These are phyloP conservation scores for Hapalemur alaotrensis DNA, from an alignment of 2,797 vertebrate species.

Conservation along the genomic window DNA sequence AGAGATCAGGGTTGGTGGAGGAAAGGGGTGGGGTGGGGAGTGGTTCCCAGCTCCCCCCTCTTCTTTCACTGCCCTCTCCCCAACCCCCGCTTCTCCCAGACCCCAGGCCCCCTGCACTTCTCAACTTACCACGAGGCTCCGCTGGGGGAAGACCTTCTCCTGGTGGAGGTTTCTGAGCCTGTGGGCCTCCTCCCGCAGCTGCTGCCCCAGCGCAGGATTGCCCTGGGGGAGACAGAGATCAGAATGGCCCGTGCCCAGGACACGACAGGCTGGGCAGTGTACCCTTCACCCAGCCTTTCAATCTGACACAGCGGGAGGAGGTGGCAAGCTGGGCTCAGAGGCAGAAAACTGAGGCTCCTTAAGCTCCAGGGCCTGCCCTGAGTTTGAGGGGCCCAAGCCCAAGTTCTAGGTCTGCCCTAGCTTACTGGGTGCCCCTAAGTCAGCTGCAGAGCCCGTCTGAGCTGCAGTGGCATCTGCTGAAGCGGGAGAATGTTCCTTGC, in stretches of 20 bases:
- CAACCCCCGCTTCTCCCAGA: background rate
- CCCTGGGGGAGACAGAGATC: conserved; percentile 70
- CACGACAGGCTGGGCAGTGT: background rate
- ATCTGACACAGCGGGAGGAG: rapidly evolving
- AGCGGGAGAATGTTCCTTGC: background rate
- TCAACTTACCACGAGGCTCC: conserved; percentile 80
- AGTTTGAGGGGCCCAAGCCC: background rate
- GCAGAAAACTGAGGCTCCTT: background rate
- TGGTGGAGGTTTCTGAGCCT: conserved; percentile 75
- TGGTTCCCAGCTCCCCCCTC: rapidly evolving
- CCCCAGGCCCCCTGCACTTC: background rate
- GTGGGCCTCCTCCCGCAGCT: conserved; percentile 65
- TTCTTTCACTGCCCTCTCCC: background rate
- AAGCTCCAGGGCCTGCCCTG: background rate
- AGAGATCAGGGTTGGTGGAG: background rate
- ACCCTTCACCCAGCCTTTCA: background rate
- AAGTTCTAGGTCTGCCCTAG: background rate
- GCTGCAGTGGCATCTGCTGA: background rate
- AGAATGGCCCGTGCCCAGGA: background rate
- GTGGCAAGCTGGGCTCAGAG: background rate
- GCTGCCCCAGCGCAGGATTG: conserved; percentile 52
- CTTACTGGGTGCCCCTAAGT: background rate
- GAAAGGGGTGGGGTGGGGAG: background rate
- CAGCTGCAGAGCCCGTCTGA: background rate
- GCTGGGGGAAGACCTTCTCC: conserved; percentile 72